Conservation (phyloP, 2,113 vertebrate genomes). For the Ptyas mucosa region DNA sequence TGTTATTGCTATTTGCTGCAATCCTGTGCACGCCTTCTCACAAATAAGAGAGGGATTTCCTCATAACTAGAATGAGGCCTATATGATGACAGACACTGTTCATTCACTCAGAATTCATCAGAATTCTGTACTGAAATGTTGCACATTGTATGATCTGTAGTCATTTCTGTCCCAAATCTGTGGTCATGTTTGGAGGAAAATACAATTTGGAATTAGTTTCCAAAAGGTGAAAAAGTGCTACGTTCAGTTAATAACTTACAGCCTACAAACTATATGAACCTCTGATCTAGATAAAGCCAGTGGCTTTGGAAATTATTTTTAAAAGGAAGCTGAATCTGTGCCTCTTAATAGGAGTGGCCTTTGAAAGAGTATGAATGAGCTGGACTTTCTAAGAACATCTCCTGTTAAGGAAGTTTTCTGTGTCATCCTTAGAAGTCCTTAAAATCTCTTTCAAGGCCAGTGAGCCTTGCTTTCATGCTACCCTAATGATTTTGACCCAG, state of each 20-base stretch:
- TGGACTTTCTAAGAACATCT: neutral
- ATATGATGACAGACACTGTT: neutral
- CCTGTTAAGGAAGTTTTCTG: constrained; percentile 27
- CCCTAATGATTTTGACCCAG: constrained; percentile 8
- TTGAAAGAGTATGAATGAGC: neutral
- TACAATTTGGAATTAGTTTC: constrained; percentile 1
- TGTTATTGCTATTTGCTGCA: neutral
- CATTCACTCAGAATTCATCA: neutral
- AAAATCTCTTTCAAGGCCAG: constrained; percentile 14
- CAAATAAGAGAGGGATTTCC: neutral
- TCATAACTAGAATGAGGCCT: neutral
- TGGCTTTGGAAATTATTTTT: neutral
- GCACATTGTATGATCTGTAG: neutral
- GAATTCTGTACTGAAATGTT: neutral
- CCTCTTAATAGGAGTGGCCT: neutral
- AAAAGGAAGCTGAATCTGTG: neutral
- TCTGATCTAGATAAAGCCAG: neutral
- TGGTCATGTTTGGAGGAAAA: neutral
- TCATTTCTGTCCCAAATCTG: neutral
- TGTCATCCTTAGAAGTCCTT: neutral
- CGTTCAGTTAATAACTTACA: neutral
- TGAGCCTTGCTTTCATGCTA: constrained; percentile 7
- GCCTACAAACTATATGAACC: neutral
- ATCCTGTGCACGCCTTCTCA: neutral
- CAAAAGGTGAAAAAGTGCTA: neutral